A percentile compares a stretch with the other conserved stretches of the same genome.
phyloP scores from a whole-genome alignment of 2,113 vertebrate species.

The Onychostoma macrolepis region DNA sequence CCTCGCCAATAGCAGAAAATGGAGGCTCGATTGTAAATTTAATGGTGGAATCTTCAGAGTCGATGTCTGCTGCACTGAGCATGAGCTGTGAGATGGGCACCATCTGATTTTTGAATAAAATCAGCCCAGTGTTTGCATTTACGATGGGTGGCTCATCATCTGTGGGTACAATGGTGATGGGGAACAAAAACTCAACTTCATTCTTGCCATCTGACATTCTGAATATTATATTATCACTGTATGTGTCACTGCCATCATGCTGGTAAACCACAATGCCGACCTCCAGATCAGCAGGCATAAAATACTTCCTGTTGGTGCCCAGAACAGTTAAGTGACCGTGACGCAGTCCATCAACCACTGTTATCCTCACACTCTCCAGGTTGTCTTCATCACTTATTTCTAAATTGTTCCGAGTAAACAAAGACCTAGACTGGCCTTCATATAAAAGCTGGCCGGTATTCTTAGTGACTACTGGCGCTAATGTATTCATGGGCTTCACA shows the following conservation, averaged over 20 bases:
- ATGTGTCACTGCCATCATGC: slow-evolving; percentile 88
- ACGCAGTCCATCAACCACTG: slow-evolving; percentile 86
- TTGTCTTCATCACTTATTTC: slow-evolving; percentile 92
- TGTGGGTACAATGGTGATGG: slow-evolving; percentile 89
- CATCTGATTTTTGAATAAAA: slow-evolving; percentile 87
- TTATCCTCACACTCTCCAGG: slow-evolving; percentile 80
- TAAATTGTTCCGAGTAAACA: slow-evolving; percentile 82
- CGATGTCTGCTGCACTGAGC: slow-evolving; percentile 91
- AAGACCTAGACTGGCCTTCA: slow-evolving; percentile 90
- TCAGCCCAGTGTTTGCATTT: slow-evolving; percentile 89
- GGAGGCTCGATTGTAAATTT: slow-evolving; percentile 83
- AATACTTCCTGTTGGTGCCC: slow-evolving; percentile 79
- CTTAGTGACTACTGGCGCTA: slow-evolving; percentile 88
- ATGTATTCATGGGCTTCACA: slow-evolving; percentile 92
- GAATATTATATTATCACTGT: slow-evolving; percentile 92
- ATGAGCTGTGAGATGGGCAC: slow-evolving; percentile 78
- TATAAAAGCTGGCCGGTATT: slow-evolving; percentile 93
- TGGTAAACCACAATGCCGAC: slow-evolving; percentile 85
- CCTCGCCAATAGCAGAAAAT: slow-evolving; percentile 74
- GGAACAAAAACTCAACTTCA: slow-evolving; percentile 91
- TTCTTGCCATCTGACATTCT: slow-evolving; percentile 89
- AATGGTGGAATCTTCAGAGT: slow-evolving; percentile 89
- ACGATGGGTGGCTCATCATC: slow-evolving; percentile 92
- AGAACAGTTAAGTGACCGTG: slow-evolving; percentile 85
- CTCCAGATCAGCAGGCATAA: slow-evolving; percentile 82